Conservation (phyloP, 2,113 vertebrate genomes). For the Plestiodon gilberti region DNA sequence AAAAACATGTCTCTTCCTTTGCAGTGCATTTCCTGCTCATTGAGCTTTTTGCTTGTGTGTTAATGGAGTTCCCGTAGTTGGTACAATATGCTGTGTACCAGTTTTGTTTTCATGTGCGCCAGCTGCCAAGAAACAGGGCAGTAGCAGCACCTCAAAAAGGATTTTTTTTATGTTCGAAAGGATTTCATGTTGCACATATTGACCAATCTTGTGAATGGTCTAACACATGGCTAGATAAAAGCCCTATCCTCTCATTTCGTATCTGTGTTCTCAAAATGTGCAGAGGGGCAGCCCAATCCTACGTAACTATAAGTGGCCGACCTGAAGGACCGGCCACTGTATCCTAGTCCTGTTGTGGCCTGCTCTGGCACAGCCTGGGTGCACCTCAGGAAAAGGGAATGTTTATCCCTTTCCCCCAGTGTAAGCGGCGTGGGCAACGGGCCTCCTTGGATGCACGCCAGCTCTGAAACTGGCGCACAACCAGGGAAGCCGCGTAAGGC, state of each 20-base stretch:
- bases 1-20: not conserved
- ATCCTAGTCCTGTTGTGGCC: too few relatives aligned
- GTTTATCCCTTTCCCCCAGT: too few relatives aligned
- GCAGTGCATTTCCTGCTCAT: not conserved
- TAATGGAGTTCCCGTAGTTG: not conserved
- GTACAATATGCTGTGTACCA: not conserved
- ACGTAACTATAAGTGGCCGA: too few relatives aligned
- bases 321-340: too few relatives aligned
- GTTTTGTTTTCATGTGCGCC: not conserved
- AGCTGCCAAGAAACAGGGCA: not conserved
- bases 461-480: too few relatives aligned
- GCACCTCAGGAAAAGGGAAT: too few relatives aligned
- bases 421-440: too few relatives aligned
- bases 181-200: not conserved
- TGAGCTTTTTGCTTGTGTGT: not conserved
- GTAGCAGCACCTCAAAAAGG: not conserved
- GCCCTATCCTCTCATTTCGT: not conserved
- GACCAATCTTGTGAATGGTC: not conserved
- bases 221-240: not conserved
- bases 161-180: not conserved
- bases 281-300: not conserved
- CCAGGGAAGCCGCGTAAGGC: too few relatives aligned
- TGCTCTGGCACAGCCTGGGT: too few relatives aligned
- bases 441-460: too few relatives aligned
- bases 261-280: not conserved